Percentiles rank a stretch among this genome's conserved stretches.
phyloP scores from a whole-genome alignment of 2,888 invertebrate species.

The Zygothrica quintamaculata region DNA sequence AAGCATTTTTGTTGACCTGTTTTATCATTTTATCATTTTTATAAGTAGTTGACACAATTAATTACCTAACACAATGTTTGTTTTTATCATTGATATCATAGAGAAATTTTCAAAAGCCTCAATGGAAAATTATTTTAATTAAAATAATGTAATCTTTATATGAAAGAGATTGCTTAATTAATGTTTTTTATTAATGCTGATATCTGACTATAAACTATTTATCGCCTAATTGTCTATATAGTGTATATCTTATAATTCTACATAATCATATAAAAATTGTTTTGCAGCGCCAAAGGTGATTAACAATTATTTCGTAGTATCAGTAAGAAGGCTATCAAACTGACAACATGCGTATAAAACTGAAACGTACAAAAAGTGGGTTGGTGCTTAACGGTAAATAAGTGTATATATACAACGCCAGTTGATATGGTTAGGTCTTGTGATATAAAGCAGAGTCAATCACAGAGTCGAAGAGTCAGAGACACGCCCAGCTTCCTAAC shows the following conservation, averaged over 20 bases:
- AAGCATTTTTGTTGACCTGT: slow-evolving; percentile 14
- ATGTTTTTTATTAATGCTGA: too few species aligned
- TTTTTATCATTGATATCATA: slow-evolving; percentile 26
- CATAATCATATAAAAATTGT: slow-evolving; percentile 21
- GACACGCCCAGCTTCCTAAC: slow-evolving; percentile 52
- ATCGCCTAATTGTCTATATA: slow-evolving; percentile 15
- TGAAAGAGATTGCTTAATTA: neutral
- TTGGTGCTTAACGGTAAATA: slow-evolving; percentile 40
- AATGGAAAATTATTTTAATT: slow-evolving; percentile 45
- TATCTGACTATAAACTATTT: slow-evolving; percentile 16
- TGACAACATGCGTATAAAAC: slow-evolving; percentile 28
- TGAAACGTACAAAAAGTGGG: slow-evolving; percentile 40
- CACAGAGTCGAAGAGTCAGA: too few species aligned
- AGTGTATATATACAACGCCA: slow-evolving; percentile 37
- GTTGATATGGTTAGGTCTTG: slow-evolving; percentile 22
- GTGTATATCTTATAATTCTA: slow-evolving; percentile 28
- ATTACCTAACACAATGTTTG: slow-evolving; percentile 39
- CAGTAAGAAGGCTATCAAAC: slow-evolving; percentile 34
- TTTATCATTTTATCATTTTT: slow-evolving; percentile 23
- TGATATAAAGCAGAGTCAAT: slow-evolving; percentile 51
- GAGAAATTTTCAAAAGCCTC: slow-evolving; percentile 23
- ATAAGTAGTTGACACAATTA: slow-evolving; percentile 27
- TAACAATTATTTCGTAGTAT: slow-evolving; percentile 26
- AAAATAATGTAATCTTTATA: slow-evolving; percentile 17
- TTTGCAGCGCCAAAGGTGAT: slow-evolving; percentile 26